These are phyloP conservation scores for Actenoides lindsayi DNA, from an alignment of 2,113 vertebrate species.

Conservation along the genomic window DNA sequence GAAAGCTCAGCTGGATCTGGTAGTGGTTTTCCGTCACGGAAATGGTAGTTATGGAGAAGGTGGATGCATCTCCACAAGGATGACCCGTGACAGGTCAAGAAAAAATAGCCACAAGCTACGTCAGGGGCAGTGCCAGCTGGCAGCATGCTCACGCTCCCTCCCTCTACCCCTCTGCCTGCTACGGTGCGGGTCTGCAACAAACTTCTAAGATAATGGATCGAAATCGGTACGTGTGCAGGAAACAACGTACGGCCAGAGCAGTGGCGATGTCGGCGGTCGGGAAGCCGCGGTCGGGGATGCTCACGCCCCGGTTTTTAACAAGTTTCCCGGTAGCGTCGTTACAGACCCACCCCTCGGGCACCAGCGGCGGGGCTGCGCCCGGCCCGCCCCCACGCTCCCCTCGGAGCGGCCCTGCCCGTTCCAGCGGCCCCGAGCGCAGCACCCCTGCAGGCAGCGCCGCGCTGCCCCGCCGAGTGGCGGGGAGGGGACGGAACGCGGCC, in stretches of 20 bases:
- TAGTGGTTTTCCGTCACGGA: neutral
- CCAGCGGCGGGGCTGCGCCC: neutral
- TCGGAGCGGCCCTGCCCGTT: neutral
- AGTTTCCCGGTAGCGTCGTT: neutral
- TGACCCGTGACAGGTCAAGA: neutral
- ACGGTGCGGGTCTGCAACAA: neutral
- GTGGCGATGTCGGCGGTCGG: neutral
- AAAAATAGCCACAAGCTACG: fast-evolving
- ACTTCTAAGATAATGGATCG: neutral
- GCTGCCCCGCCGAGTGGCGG: neutral
- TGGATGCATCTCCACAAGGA: neutral
- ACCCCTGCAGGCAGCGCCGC: neutral
- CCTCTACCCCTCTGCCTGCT: neutral
- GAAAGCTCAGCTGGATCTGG: neutral
- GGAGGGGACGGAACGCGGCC: neutral
- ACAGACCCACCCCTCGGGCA: neutral
- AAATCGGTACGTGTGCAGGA: neutral
- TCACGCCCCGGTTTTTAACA: no score
- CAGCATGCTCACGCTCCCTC: fast-evolving
- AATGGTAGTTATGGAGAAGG: neutral
- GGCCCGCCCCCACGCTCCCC: no score
- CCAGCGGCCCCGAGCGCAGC: neutral
- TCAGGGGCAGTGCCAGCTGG: neutral
- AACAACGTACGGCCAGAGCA: neutral
- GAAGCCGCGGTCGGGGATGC: neutral